Percentiles rank a stretch among this genome's conserved stretches.
These are phyloP conservation scores for Hemithea aestivaria DNA, from an alignment of 2,888 invertebrate genomes.

Conservation along the genomic window DNA sequence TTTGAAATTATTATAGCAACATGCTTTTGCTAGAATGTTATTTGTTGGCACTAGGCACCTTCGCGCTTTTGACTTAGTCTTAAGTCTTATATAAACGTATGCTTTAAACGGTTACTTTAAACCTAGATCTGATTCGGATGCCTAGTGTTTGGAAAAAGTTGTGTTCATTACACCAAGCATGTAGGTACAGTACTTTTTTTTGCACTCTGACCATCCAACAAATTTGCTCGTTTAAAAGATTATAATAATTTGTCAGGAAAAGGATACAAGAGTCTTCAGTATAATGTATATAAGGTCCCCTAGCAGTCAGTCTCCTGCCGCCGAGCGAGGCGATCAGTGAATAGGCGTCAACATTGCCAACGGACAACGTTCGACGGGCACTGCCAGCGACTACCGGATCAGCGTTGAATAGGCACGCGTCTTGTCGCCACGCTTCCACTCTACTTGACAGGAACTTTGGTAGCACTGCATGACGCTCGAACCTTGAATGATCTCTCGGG, in stretches of 20 bases:
- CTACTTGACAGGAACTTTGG: slow-evolving; percentile 94
- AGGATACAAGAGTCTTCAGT: slow-evolving; percentile 98
- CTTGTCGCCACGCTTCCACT: slow-evolving; percentile 91
- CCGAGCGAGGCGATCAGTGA: slow-evolving; percentile 94
- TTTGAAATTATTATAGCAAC: too few relatives aligned
- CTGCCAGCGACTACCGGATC: slow-evolving; percentile 92
- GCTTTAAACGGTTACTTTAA: too few relatives aligned
- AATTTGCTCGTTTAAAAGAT: too few relatives aligned
- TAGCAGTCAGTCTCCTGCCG: slow-evolving; percentile 87
- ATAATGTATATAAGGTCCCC: slow-evolving; percentile 88
- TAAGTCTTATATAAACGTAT: too few relatives aligned
- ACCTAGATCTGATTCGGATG: too few relatives aligned
- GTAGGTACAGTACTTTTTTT: too few relatives aligned
- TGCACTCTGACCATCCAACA: too few relatives aligned
- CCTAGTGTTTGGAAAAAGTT: too few relatives aligned
- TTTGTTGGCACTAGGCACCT: too few relatives aligned
- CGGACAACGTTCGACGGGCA: slow-evolving; percentile 89
- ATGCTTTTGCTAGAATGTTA: too few relatives aligned
- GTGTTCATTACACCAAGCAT: too few relatives aligned
- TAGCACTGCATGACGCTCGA: slow-evolving; percentile 96
- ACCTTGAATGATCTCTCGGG: slow-evolving; percentile 72
- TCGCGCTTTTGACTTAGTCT: too few relatives aligned
- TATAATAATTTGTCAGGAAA: slow-evolving; percentile 22
- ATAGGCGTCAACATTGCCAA: slow-evolving; percentile 89
- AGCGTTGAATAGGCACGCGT: slow-evolving; percentile 95